These are phyloP conservation scores for Ommatoiulus sabulosus DNA, from an alignment of 2,888 invertebrate species.

Conservation along the genomic window DNA sequence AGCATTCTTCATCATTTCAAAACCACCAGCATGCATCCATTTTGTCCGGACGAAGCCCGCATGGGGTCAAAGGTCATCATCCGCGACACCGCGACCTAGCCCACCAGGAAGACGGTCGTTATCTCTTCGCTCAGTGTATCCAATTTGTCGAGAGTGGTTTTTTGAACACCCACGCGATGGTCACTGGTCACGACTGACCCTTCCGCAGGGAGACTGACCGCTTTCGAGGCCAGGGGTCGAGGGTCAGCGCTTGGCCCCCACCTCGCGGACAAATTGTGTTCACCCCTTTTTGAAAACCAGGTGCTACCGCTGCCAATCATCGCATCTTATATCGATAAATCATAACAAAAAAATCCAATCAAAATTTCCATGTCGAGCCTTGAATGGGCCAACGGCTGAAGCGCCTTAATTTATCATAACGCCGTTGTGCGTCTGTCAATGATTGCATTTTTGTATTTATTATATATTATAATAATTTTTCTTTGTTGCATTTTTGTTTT, in stretches of 20 bases:
- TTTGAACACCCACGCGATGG: neutral
- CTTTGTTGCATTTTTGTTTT: conserved; percentile 28
- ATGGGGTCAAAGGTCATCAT: neutral
- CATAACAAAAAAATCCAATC: conserved; percentile 27
- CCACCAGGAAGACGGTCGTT: conserved; percentile 26
- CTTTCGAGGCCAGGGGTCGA: neutral
- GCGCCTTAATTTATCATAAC: conserved; percentile 28
- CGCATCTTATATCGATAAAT: conserved; percentile 27
- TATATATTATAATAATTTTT: conserved; percentile 16
- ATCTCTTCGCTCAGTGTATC: neutral
- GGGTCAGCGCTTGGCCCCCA: neutral
- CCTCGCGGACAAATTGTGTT: neutral
- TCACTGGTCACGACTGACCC: conserved; percentile 12
- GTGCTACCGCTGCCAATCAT: conserved; percentile 4
- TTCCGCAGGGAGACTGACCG: neutral
- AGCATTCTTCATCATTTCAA: too few relatives aligned
- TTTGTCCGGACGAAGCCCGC: neutral
- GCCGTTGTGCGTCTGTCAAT: conserved; percentile 28
- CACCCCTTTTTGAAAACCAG: conserved; percentile 20
- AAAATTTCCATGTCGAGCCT: conserved; percentile 3
- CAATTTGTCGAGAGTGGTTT: neutral
- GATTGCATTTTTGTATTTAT: conserved; percentile 29
- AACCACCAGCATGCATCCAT: too few relatives aligned
- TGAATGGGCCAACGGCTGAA: neutral
- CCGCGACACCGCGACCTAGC: neutral